Base-by-base conservation (phyloP, 2,797 vertebrate species). In the Cyclopterus lumpus region DNA sequence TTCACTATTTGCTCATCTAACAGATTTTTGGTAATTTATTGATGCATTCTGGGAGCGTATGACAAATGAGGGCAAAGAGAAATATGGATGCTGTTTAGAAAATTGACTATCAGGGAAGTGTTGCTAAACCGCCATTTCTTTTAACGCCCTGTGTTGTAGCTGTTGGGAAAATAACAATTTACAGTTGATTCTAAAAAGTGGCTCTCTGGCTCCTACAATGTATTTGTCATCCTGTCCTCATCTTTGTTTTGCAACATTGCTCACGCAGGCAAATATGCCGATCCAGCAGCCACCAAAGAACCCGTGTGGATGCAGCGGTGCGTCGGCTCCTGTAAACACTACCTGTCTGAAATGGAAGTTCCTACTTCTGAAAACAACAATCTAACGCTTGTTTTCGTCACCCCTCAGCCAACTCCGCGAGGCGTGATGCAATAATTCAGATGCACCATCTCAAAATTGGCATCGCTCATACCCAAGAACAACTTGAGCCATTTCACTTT, bases 331-430 rank as follows among this genome's bases (percentile, higher is more conserved):
- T 72, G 66, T 78, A 81, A 83, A 82, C 57, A 66, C 72, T 68
- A 87, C 82, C 83, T 87, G 81, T 80, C 80, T 80, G 65, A 69
- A 79, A 81, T 7, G 79, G 66, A 80, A 81, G 57, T 54, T 53
- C 67, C 63, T 53, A 54, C 54, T 64, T 44, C 24, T 40, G 58
- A 75, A 80, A 79, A 73, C 75, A 73, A 69, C 38, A 64, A 34
- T 58, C 30, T 48, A 24, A 53, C 28, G 60, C 49, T 73, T 65
- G 65, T 85, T 82, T 81, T 75, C 57, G 49, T 69, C 34, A 28
- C 55, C 74, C 48, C 61, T 73, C 48, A 32, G 49, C 73, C 65
- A 73, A n/a, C 73, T 70, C 54, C 38, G 14, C 5, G 20, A 82
- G 44, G 62, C 15, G 9, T 73, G 16, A 8, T 36, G 65, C 40